These are phyloP conservation scores for Venusia cambrica DNA, from an alignment of 2,888 invertebrate species.

Conservation along the genomic window DNA sequence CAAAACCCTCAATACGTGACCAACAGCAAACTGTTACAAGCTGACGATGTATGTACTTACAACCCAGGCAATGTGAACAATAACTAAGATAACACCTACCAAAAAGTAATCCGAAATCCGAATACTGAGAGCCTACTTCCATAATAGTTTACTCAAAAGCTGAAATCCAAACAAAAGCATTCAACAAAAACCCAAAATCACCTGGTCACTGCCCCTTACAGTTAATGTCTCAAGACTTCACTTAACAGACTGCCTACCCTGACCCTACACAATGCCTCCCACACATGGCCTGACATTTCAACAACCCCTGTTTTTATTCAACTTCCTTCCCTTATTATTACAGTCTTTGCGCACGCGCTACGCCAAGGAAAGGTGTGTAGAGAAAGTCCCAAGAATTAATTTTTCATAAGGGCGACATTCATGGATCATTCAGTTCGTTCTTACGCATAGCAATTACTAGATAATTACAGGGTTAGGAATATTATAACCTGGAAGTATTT, in stretches of 20 bases:
- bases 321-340: slow-evolving; percentile 65
- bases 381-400: slow-evolving; percentile 65
- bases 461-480: background rate
- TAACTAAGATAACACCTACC: no score
- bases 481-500: no score
- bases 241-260: slow-evolving; percentile 2
- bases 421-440: slow-evolving; percentile 6
- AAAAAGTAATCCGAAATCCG: no score
- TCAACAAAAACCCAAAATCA: slow-evolving; percentile 46
- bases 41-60: no score
- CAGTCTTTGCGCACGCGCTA: slow-evolving; percentile 62
- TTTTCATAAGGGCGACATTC: slow-evolving; percentile 24
- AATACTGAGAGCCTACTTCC: no score
- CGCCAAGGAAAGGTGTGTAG: slow-evolving; percentile 70
- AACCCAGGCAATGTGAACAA: no score
- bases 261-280: slow-evolving; percentile 57
- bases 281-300: slow-evolving; percentile 70
- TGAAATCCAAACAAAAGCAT: slow-evolving; percentile 20
- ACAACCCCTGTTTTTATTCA: slow-evolving; percentile 55
- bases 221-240: slow-evolving; percentile 65
- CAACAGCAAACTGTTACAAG: no score
- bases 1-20: no score
- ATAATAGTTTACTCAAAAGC: no score
- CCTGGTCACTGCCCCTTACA: slow-evolving; percentile 67
- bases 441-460: no score